phyloP scores from a whole-genome alignment of 2,113 vertebrate species.

The Nycticorax nycticorax region DNA sequence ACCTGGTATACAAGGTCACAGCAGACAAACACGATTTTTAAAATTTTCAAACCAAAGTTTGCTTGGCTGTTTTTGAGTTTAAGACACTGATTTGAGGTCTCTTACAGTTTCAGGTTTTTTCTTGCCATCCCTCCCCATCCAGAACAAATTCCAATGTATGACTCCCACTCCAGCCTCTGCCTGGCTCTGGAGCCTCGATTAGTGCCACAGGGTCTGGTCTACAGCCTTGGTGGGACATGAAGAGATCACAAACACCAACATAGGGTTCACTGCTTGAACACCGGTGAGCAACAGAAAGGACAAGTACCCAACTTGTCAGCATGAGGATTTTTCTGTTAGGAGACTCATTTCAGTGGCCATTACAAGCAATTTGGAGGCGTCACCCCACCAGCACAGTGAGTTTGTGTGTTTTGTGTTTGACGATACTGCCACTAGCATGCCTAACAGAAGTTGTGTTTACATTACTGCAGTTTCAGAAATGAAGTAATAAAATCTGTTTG shows the following conservation, averaged over 20 bases:
- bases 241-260: rapidly evolving
- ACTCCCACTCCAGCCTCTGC: not conserved
- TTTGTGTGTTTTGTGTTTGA: rapidly evolving
- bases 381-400: not conserved
- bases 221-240: not conserved
- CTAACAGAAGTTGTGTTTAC: not conserved
- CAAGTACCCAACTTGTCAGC: not conserved
- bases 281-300: not conserved
- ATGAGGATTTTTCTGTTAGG: not conserved
- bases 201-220: not conserved
- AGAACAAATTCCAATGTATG: not conserved
- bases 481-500: not conserved
- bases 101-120: not conserved
- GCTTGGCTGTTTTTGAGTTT: not conserved
- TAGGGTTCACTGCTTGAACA: not conserved
- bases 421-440: not conserved
- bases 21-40: not conserved
- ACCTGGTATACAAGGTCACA: not conserved
- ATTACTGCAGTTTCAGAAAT: not conserved
- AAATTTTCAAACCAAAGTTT: not conserved
- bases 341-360: not conserved
- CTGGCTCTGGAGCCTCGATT: rapidly evolving
- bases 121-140: not conserved
- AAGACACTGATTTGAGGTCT: not conserved
- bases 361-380: not conserved